A percentile compares a stretch with the other conserved stretches of the same genome.
phyloP scores from a whole-genome alignment of 2,888 invertebrate genomes.

The Allolobophora icterica region DNA sequence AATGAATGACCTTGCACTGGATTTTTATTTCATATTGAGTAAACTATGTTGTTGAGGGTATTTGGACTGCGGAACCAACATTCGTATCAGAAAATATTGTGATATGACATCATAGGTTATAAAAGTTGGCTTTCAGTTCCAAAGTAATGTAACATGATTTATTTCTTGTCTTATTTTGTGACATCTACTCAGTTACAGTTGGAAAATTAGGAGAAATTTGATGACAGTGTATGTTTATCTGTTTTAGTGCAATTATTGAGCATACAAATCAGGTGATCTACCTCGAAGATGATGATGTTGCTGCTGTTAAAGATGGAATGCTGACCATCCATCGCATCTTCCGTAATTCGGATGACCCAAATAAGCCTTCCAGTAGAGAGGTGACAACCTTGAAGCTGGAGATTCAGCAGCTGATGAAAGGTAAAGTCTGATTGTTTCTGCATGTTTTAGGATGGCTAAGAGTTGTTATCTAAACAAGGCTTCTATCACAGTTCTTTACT shows the following conservation, averaged over 20 bases:
- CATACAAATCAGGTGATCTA: constrained; percentile 98
- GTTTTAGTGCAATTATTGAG: constrained; percentile 89
- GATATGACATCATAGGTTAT: too few relatives aligned
- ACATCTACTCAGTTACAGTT: background rate
- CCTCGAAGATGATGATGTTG: constrained; percentile 76
- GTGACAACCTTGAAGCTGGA: constrained; percentile 95
- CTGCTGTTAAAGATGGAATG: constrained; percentile 84
- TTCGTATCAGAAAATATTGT: too few relatives aligned
- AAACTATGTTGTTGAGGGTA: too few relatives aligned
- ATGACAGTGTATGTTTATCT: background rate
- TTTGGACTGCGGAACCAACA: too few relatives aligned
- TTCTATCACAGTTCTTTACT: background rate
- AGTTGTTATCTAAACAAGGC: background rate
- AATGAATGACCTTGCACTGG: too few relatives aligned
- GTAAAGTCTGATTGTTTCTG: constrained; percentile 54
- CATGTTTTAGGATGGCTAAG: background rate
- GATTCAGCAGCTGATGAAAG: constrained; percentile 99
- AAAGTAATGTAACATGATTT: too few relatives aligned
- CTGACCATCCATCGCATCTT: constrained; percentile 92
- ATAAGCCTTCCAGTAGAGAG: constrained; percentile 73
- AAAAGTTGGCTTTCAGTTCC: too few relatives aligned
- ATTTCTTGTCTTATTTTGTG: too few relatives aligned
- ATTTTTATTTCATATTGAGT: too few relatives aligned
- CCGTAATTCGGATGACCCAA: constrained; percentile 70
- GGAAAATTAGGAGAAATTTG: background rate